Conservation (phyloP, 30 jellyfish, hydroid and myxozoan genomes). For the Morbakka virulenta region DNA sequence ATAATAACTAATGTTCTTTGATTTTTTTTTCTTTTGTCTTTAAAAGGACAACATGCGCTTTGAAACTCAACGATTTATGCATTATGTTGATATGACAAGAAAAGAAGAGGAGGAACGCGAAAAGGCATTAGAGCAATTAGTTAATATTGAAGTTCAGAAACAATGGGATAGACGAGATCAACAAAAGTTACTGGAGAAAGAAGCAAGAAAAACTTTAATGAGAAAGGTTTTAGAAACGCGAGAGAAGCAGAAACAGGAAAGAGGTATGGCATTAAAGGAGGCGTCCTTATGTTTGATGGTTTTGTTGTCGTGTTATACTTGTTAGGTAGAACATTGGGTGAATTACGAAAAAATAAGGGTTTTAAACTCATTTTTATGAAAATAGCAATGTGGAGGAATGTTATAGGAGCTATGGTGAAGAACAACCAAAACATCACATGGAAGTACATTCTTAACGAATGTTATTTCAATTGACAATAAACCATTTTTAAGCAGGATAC, state of each 20-base stretch:
- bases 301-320: too few species aligned
- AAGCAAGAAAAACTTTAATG: slow-evolving; percentile 67
- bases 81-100: slow-evolving; percentile 74
- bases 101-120: slow-evolving; percentile 73
- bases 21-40: background rate
- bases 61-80: slow-evolving; percentile 94
- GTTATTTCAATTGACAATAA: too few species aligned
- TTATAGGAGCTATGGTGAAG: too few species aligned
- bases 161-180: slow-evolving; percentile 75
- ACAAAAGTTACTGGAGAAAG: slow-evolving; percentile 76
- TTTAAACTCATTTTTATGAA: too few species aligned
- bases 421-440: too few species aligned
- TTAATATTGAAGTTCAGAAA: slow-evolving; percentile 77
- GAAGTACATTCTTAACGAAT: too few species aligned
- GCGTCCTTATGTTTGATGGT: too few species aligned
- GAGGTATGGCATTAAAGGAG: too few species aligned
- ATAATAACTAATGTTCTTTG: background rate
- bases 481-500: too few species aligned
- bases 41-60: slow-evolving; percentile 66
- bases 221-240: slow-evolving; percentile 74
- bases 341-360: too few species aligned
- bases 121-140: slow-evolving; percentile 27
- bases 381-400: too few species aligned
- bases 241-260: slow-evolving; percentile 55
- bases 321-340: too few species aligned